These are phyloP conservation scores for Brachyptera risi DNA, from an alignment of 2,888 invertebrate genomes.

Conservation along the genomic window DNA sequence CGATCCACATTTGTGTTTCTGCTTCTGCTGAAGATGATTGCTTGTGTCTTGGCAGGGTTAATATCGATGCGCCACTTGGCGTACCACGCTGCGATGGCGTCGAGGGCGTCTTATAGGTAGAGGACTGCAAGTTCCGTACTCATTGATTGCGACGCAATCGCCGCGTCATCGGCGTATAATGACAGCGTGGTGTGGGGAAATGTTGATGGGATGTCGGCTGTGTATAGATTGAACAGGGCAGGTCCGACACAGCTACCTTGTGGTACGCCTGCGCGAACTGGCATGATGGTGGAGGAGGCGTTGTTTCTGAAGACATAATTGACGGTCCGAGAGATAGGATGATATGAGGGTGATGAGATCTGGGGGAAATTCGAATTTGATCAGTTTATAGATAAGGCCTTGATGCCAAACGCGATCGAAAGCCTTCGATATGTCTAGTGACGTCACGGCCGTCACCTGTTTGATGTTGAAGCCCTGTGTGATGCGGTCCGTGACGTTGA, in stretches of 20 bases:
- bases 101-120: background rate
- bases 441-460: background rate
- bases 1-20: no score
- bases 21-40: constrained; percentile 23
- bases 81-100: background rate
- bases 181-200: background rate
- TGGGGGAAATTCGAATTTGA: background rate
- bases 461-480: background rate
- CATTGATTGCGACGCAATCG: background rate
- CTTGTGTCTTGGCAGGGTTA: constrained; percentile 28
- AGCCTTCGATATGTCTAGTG: background rate
- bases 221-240: background rate
- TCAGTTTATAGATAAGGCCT: background rate
- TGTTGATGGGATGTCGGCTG: background rate
- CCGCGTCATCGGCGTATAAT: constrained; percentile 1
- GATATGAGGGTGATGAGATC: background rate
- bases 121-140: background rate
- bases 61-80: constrained; percentile 24
- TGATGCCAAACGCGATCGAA: background rate
- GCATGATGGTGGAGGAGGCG: background rate
- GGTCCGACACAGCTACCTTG: background rate
- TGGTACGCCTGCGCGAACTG: no score
- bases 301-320: background rate
- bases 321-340: constrained; percentile 3
- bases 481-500: background rate